Conservation (phyloP, 2,888 invertebrate genomes). For the Andrena camellia region DNA sequence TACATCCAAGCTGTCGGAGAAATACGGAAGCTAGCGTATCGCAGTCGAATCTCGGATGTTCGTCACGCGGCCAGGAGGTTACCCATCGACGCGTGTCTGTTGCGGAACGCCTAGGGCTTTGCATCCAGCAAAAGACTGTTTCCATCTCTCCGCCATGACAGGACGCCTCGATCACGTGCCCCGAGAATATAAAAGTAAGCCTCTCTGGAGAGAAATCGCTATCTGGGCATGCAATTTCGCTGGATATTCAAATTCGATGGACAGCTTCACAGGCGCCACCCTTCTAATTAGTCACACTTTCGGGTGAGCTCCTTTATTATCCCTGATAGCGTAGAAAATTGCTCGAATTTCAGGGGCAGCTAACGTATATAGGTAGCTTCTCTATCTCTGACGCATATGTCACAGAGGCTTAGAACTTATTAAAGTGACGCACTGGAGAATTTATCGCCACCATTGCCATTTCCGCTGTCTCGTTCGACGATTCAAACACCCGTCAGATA, state of each 20-base stretch:
- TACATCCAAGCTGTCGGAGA: conserved; percentile 34
- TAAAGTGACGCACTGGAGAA: not conserved
- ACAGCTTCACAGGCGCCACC: too few relatives aligned
- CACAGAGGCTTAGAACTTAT: too few relatives aligned
- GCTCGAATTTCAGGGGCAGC: too few relatives aligned
- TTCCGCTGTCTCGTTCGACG: not conserved
- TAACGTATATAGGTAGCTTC: too few relatives aligned
- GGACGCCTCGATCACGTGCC: not conserved
- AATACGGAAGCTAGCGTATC: conserved; percentile 21
- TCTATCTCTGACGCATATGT: too few relatives aligned
- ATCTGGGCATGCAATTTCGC: not conserved
- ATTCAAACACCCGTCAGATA: not conserved
- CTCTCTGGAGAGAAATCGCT: not conserved
- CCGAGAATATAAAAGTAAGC: not conserved
- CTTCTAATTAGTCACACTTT: too few relatives aligned
- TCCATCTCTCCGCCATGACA: not conserved
- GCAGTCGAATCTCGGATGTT: conserved; percentile 37
- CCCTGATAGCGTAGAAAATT: too few relatives aligned
- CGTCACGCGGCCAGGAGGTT: conserved; percentile 51
- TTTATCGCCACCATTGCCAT: conserved; percentile 18
- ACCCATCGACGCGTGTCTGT: conserved; percentile 41
- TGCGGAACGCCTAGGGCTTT: conserved; percentile 19
- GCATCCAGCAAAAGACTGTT: not conserved
- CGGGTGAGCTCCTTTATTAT: too few relatives aligned
- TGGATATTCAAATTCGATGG: not conserved